phyloP scores from a whole-genome alignment of 2,113 vertebrate genomes.

The Pelmatolapia mariae region DNA sequence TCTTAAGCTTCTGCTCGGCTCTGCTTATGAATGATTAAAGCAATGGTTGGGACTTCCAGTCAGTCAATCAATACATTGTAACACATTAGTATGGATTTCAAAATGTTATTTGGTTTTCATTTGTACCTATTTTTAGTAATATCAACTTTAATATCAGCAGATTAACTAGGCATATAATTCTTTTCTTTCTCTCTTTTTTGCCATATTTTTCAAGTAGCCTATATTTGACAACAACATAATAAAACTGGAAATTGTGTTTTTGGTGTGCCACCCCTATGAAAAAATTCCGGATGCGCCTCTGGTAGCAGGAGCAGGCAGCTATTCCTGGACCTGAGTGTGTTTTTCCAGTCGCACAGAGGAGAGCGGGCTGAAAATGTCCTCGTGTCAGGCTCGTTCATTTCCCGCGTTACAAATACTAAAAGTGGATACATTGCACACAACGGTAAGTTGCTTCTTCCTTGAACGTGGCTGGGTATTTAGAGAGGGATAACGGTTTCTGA shows the following conservation, averaged over 20 bases:
- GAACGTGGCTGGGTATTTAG: neutral
- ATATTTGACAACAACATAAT: neutral
- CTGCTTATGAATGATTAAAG: neutral
- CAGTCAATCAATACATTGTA: neutral
- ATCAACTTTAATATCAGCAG: neutral
- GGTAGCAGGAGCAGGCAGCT: neutral
- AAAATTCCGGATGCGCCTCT: neutral
- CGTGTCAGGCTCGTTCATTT: neutral
- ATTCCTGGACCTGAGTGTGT: conserved; percentile 23
- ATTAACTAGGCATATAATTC: neutral
- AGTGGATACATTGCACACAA: neutral
- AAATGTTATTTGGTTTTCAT: neutral
- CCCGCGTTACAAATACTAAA: neutral
- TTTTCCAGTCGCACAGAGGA: neutral
- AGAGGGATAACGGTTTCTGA: neutral
- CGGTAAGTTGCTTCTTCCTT: conserved; percentile 25
- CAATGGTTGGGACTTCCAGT: neutral
- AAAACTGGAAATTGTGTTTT: neutral
- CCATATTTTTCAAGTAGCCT: neutral
- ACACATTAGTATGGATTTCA: neutral
- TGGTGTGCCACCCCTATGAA: neutral
- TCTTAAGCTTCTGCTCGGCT: neutral
- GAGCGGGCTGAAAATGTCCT: neutral
- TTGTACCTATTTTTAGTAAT: neutral
- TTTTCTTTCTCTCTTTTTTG: neutral